Conservation (phyloP, 2,113 vertebrate species). For the Rousettus leschenaultii region DNA sequence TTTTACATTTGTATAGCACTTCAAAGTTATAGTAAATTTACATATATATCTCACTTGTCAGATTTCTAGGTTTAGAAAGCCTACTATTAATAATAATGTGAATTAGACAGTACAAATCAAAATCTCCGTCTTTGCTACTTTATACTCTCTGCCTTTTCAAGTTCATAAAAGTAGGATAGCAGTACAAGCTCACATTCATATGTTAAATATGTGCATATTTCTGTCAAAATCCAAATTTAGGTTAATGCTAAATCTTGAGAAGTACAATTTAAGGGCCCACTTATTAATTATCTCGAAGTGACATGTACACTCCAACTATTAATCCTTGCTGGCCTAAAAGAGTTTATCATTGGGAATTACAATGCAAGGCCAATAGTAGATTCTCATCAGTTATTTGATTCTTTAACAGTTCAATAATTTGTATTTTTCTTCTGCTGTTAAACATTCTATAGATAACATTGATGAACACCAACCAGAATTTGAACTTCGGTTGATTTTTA, state of each 20-base stretch:
- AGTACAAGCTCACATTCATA: neutral
- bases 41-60: conserved; percentile 18
- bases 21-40: conserved; percentile 29
- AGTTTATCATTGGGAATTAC: neutral
- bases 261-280: neutral
- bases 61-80: conserved; percentile 28
- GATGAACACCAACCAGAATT: neutral
- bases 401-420: neutral
- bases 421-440: neutral
- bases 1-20: conserved; percentile 32
- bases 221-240: neutral
- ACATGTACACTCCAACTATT: neutral
- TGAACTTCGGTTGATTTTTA: neutral
- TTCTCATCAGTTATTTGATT: neutral
- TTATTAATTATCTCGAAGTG: neutral
- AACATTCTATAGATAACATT: conserved; percentile 8
- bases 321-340: neutral
- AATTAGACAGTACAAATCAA: neutral
- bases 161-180: neutral
- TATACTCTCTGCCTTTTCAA: neutral
- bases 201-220: neutral
- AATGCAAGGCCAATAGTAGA: neutral
- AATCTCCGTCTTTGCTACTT: conserved; percentile 5
- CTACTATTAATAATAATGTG: conserved; percentile 28
- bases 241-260: conserved; percentile 19